Evolutionary conservation across 2,113 vertebrate genomes (phyloP).

Genomic region (Patagioenas fasciata): DNA sequence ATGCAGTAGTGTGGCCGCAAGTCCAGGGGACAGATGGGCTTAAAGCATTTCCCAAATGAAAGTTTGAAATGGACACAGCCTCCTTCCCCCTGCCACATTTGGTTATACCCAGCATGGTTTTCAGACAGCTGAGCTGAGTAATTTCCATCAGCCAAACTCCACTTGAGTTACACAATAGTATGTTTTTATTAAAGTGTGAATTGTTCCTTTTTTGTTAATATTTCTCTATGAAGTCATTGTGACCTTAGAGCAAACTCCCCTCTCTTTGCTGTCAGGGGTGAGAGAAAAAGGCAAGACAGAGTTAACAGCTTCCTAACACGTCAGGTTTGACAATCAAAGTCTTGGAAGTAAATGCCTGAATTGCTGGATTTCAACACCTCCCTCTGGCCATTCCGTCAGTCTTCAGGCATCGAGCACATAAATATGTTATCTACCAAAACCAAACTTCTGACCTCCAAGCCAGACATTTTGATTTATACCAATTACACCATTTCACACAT

Average conservation of each 20-base stretch:
- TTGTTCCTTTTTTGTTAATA: neutral
- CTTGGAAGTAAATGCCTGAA: neutral
- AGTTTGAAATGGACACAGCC: neutral
- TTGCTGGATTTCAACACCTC: neutral
- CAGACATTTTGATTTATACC: neutral
- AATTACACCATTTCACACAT: neutral
- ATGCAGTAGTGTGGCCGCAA: accelerated
- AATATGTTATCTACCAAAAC: neutral
- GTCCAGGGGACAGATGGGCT: neutral
- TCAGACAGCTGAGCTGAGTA: neutral
- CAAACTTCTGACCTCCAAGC: neutral
- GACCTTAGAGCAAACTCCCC: neutral
- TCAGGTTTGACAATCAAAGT: neutral
- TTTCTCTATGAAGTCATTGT: neutral
- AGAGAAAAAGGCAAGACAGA: neutral
- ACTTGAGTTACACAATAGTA: neutral
- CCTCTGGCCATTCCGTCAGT: no score
- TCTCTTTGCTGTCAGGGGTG: neutral
- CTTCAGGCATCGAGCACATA: neutral
- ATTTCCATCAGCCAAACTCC: neutral
- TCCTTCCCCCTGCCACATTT: neutral
- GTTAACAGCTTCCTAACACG: neutral
- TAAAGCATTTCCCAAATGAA: neutral
- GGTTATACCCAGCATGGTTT: neutral
- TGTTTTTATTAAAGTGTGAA: neutral